Base-by-base conservation (phyloP, 2,888 invertebrate genomes). In the Oligia strigilis region DNA sequence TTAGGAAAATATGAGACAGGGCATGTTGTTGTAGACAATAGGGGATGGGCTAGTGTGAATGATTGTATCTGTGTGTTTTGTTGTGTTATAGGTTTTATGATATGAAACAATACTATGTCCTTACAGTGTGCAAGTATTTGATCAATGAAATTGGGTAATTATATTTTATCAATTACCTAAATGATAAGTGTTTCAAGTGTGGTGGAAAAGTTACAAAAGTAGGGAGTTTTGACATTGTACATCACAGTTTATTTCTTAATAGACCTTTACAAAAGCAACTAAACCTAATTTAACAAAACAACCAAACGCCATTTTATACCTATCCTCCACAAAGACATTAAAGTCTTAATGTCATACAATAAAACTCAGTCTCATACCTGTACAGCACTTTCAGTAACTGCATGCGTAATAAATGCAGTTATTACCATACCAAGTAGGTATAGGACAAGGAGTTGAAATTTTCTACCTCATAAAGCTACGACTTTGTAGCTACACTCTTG, bases 341-440 rank as follows among this genome's bases (percentile, higher is more conserved):
- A 85, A 83, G 46, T 43, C 75, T 82, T 84, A 85, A 85, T 84
- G 85, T 77, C 70, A 73, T 66, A 75, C 75, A 87, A 75, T 87
- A 86, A 84, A 86, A 87, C 77, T 77, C 65, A 29, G 46, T 75
- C 77, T 67, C 58, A 46, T 85, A 84, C 87, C 85, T 87, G 78
- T 76, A 78, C 66, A 79, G 77, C 74, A 83, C 80, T 85, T 87
- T 85, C 77, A 85, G 85, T 91, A 75, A 80, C 83, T 93, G 93
- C 93, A 93, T 93, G 91, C 92, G 93, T 93, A 92, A 95, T 94
- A 94, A 94, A 94, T 94, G 92, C 91, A 91, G 92, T 93, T 94
- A 93, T 94, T 94, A 93, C 92, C 93, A 93, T 93, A 93, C 89
- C 92, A 91, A 92, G 91, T n/a, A n/a, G n/a, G n/a, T 93, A 93